phyloP scores from a whole-genome alignment of 2,113 vertebrate genomes.

The Spizaetus ornatus region DNA sequence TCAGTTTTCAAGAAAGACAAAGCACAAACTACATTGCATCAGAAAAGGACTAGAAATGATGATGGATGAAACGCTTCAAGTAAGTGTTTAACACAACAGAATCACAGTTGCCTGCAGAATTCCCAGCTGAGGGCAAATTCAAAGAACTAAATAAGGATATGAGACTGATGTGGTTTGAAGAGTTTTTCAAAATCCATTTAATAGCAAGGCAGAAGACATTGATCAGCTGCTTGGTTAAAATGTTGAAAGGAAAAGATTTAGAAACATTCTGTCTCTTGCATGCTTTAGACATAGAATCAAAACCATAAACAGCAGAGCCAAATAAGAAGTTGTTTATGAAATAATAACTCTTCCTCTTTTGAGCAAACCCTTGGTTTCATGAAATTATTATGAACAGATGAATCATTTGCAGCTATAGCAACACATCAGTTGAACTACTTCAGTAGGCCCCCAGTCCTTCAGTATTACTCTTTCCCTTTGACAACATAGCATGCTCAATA shows the following conservation, averaged over 20 bases:
- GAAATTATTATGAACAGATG: not conserved
- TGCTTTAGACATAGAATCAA: not conserved
- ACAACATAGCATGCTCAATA: not conserved
- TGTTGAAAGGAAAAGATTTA: slow-evolving; percentile 36
- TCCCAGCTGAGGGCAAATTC: slow-evolving; percentile 74
- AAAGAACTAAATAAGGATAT: slow-evolving; percentile 73
- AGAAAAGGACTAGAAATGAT: slow-evolving; percentile 81
- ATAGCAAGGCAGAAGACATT: slow-evolving; percentile 68
- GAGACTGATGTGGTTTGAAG: slow-evolving; percentile 76
- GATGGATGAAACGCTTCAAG: slow-evolving; percentile 77
- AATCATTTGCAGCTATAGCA: not conserved
- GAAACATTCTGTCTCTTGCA: slow-evolving; percentile 8
- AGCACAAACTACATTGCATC: slow-evolving; percentile 80
- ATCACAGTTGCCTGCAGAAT: slow-evolving; percentile 67
- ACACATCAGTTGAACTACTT: not conserved
- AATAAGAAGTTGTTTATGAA: slow-evolving; percentile 17
- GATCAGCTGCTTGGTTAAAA: slow-evolving; percentile 67
- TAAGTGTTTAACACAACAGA: slow-evolving; percentile 71
- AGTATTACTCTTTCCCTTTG: not conserved
- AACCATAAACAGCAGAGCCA: not conserved
- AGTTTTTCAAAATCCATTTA: slow-evolving; percentile 81
- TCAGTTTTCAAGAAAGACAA: slow-evolving; percentile 84
- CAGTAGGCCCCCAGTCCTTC: not conserved
- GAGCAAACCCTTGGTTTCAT: not conserved
- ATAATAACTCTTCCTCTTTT: not conserved